Conservation (phyloP, 2,113 vertebrate species). For the Elgaria multicarinata region DNA sequence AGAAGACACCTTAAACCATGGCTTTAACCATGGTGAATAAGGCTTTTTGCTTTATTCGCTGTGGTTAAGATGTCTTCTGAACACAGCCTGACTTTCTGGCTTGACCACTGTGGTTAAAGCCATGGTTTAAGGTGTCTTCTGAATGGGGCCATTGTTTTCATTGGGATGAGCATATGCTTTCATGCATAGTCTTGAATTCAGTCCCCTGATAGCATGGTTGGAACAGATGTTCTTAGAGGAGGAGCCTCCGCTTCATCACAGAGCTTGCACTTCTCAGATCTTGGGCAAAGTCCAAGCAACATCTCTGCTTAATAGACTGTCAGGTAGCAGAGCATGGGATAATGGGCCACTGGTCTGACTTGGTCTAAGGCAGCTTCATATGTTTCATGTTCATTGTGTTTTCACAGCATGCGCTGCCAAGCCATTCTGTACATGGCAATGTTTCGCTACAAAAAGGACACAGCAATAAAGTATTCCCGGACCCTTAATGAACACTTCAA, state of each 20-base stretch:
- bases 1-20: too few relatives aligned
- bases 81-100: too few relatives aligned
- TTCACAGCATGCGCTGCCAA: slow-evolving; percentile 89
- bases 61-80: too few relatives aligned
- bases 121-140: too few relatives aligned
- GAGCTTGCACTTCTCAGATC: neutral
- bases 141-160: too few relatives aligned
- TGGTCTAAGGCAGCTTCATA: neutral
- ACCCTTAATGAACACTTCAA: slow-evolving; percentile 91
- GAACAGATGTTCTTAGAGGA: neutral
- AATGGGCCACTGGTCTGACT: neutral
- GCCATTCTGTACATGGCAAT: slow-evolving; percentile 93
- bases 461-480: slow-evolving; percentile 89
- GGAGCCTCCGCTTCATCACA: neutral
- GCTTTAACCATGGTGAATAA: too few relatives aligned
- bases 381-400: neutral
- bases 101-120: too few relatives aligned
- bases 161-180: neutral
- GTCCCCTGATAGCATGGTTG: neutral
- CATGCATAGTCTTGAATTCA: neutral
- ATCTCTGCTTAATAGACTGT: neutral
- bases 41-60: too few relatives aligned
- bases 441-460: slow-evolving; percentile 91
- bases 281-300: neutral
- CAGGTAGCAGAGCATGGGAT: neutral